Evolutionary conservation across 2,113 vertebrate species (phyloP).

Genomic region (Sorex fumeus): DNA sequence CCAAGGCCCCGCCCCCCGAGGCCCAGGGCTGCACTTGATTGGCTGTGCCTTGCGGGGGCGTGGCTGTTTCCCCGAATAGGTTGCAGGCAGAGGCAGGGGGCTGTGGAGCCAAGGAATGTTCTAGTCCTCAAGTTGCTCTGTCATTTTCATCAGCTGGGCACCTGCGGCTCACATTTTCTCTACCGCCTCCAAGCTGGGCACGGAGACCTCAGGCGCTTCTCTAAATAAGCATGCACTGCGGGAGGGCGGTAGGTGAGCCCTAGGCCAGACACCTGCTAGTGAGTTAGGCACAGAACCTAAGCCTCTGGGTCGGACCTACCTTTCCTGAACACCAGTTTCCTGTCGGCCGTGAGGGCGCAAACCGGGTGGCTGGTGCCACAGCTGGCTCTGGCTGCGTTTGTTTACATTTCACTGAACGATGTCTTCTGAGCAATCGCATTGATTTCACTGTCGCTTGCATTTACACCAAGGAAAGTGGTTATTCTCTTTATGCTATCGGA

Average conservation of each 20-base stretch:
- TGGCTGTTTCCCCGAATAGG: neutral
- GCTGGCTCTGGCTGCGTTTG: slow-evolving; percentile 83
- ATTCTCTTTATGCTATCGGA: slow-evolving; percentile 85
- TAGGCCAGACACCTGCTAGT: neutral
- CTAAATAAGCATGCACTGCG: neutral
- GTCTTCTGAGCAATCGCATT: slow-evolving; percentile 84
- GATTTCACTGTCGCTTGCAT: slow-evolving; percentile 76
- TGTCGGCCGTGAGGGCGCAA: slow-evolving; percentile 67
- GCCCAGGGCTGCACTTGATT: neutral
- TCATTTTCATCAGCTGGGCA: neutral
- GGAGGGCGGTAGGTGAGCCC: neutral
- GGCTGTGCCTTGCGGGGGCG: neutral
- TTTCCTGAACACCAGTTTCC: slow-evolving; percentile 74
- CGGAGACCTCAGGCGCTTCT: slow-evolving; percentile 53
- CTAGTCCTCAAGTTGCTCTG: neutral
- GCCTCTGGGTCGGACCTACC: slow-evolving; percentile 24
- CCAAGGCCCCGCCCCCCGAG: too few species aligned
- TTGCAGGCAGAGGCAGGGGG: neutral
- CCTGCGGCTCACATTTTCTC: neutral
- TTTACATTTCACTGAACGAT: slow-evolving; percentile 89
- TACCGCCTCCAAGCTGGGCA: neutral
- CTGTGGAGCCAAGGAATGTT: neutral
- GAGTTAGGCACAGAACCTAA: too few species aligned
- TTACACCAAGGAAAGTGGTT: slow-evolving; percentile 82
- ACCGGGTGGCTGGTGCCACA: slow-evolving; percentile 58